Conservation (phyloP, 2,888 invertebrate genomes). For the Parnassius orleans region DNA sequence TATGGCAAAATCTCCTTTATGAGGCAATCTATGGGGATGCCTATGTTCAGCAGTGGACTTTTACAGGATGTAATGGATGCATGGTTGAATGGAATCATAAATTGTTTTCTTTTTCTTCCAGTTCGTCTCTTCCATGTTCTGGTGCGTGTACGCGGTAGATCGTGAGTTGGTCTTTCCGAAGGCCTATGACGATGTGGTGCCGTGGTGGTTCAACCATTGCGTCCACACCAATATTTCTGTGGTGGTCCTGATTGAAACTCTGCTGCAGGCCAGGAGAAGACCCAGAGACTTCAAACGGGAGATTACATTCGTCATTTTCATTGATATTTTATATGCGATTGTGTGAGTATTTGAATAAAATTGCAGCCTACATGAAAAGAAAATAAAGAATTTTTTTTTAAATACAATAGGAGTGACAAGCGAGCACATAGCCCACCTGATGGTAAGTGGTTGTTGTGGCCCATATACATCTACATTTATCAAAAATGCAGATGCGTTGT, state of each 20-base stretch:
- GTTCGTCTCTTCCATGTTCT: constrained; percentile 78
- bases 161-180: constrained; percentile 80
- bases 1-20: no score
- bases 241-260: constrained; percentile 68
- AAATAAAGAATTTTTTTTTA: no score
- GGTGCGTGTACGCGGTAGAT: constrained; percentile 76
- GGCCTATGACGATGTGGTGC: constrained; percentile 73
- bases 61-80: no score
- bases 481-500: no score
- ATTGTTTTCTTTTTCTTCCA: constrained; percentile 44
- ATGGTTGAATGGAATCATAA: background rate
- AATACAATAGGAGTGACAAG: no score
- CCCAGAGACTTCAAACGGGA: constrained; percentile 54
- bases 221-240: constrained; percentile 79
- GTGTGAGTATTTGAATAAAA: constrained; percentile 52
- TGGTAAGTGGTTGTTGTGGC: no score
- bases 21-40: no score
- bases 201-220: constrained; percentile 82
- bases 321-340: constrained; percentile 55
- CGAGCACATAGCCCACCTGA: no score
- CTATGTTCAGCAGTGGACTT: no score
- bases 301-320: constrained; percentile 39
- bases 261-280: constrained; percentile 56
- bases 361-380: no score
- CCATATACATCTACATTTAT: no score